A percentile compares a stretch with the other conserved stretches of the same genome.
phyloP scores from a whole-genome alignment of 2,888 invertebrate genomes.

The Neuroscelio doddi region DNA sequence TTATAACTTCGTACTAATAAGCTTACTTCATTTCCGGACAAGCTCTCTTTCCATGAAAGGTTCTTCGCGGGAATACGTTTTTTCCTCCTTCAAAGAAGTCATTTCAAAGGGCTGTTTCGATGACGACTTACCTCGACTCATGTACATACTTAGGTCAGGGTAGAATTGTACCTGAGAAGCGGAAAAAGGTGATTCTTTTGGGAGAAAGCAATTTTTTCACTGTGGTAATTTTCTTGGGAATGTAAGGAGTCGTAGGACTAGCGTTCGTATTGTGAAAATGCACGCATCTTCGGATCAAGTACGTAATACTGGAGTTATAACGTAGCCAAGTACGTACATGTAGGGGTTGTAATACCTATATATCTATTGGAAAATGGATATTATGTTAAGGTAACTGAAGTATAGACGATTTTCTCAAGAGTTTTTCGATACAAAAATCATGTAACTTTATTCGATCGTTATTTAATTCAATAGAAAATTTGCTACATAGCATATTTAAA shows the following conservation, averaged over 20 bases:
- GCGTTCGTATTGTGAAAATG: slow-evolving; percentile 39
- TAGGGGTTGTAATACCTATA: slow-evolving; percentile 31
- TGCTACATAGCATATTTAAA: no score
- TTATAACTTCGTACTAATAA: not conserved
- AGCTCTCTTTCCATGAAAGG: slow-evolving; percentile 29
- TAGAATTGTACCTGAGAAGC: slow-evolving; percentile 37
- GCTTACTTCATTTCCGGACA: slow-evolving; percentile 35
- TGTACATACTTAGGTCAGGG: not conserved
- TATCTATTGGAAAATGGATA: slow-evolving; percentile 50
- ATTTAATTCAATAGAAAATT: slow-evolving; percentile 16
- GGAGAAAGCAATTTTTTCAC: slow-evolving; percentile 59
- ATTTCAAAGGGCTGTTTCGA: slow-evolving; percentile 43
- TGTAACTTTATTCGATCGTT: slow-evolving; percentile 22
- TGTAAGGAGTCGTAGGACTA: slow-evolving; percentile 41
- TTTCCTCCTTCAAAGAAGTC: slow-evolving; percentile 32
- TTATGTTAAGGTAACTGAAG: slow-evolving; percentile 51
- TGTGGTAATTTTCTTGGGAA: slow-evolving; percentile 57
- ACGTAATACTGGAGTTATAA: slow-evolving; percentile 13
- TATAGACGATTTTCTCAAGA: slow-evolving; percentile 50
- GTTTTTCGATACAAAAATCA: slow-evolving; percentile 25
- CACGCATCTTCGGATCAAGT: slow-evolving; percentile 56
- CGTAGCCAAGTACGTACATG: slow-evolving; percentile 28
- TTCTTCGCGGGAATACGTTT: slow-evolving; percentile 1
- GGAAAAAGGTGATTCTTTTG: slow-evolving; percentile 57
- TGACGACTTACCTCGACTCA: slow-evolving; percentile 16